phyloP scores from a whole-genome alignment of 1,140 invertebrate species.

The Aphelinus certus region DNA sequence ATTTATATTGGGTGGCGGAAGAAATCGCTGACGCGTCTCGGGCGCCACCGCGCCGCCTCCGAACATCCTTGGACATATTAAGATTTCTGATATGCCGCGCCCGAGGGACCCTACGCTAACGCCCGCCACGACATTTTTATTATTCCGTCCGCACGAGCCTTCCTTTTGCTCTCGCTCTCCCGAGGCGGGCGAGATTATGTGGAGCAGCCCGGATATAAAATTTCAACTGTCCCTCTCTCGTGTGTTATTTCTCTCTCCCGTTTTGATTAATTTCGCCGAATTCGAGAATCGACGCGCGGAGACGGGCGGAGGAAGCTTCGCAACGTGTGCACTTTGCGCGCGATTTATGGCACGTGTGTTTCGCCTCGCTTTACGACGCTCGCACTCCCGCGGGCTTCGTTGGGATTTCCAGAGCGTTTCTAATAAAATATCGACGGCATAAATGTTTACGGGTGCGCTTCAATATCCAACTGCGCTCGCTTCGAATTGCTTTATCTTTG shows the following conservation, averaged over 20 bases:
- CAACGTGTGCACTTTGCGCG: not conserved
- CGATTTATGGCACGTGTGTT: not conserved
- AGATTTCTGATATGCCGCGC: slow-evolving; percentile 58
- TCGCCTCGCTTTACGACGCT: not conserved
- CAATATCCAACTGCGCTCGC: no score
- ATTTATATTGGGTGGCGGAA: slow-evolving; percentile 61
- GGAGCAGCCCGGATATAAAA: slow-evolving; percentile 8
- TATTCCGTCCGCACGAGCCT: slow-evolving; percentile 50
- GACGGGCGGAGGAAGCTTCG: not conserved
- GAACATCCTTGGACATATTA: slow-evolving; percentile 60
- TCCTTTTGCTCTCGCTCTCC: not conserved
- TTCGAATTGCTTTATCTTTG: no score
- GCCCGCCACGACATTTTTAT: slow-evolving; percentile 57
- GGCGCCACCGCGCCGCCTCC: slow-evolving; percentile 16
- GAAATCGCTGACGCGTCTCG: slow-evolving; percentile 58
- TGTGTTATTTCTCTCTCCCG: not conserved
- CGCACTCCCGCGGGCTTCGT: not conserved
- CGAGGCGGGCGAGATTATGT: slow-evolving; percentile 35
- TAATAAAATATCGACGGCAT: not conserved
- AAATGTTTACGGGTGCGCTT: not conserved
- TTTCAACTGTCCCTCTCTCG: slow-evolving; percentile 1
- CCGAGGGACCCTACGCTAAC: slow-evolving; percentile 5
- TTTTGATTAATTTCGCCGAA: slow-evolving; percentile 24
- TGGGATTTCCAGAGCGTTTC: not conserved
- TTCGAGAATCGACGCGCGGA: slow-evolving; percentile 17